phyloP scores from a whole-genome alignment of 64 coral and sea anemone species.

The Porites australiensis region DNA sequence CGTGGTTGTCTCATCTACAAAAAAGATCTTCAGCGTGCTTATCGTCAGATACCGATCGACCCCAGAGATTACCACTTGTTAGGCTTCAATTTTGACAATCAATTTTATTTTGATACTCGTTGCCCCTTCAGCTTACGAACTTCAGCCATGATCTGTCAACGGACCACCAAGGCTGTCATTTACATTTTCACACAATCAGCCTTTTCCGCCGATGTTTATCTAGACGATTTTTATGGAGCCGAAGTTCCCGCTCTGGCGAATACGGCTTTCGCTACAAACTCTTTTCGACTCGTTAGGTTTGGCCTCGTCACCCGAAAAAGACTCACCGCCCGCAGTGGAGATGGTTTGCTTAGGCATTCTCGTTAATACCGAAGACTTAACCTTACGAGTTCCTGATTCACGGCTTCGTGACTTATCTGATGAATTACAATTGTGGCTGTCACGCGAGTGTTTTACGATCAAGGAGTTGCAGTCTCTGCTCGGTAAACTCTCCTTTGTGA shows the following conservation, averaged over 20 bases:
- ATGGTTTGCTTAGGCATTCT: too few relatives aligned
- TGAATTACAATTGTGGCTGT: background rate
- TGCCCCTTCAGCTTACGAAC: background rate
- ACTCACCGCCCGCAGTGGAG: too few relatives aligned
- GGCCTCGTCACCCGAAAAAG: too few relatives aligned
- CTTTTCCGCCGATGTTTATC: background rate
- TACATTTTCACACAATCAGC: too few relatives aligned
- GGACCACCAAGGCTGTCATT: background rate
- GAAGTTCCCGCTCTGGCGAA: background rate
- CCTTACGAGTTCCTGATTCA: background rate
- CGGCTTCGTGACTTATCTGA: background rate
- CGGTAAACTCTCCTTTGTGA: slow-evolving; percentile 22
- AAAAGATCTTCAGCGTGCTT: background rate
- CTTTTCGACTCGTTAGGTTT: too few relatives aligned
- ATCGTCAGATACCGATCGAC: too few relatives aligned
- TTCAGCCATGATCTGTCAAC: background rate
- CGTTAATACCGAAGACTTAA: background rate
- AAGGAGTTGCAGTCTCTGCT: background rate
- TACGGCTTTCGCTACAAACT: background rate
- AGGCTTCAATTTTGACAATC: background rate
- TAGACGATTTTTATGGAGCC: background rate
- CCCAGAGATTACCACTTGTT: background rate
- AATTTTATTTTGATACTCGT: background rate
- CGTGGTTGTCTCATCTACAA: background rate
- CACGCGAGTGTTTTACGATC: background rate